A percentile compares a stretch with the other conserved stretches of the same genome.
phyloP scores from a whole-genome alignment of 2,888 invertebrate genomes.

The Dicranocentrus wangi region DNA sequence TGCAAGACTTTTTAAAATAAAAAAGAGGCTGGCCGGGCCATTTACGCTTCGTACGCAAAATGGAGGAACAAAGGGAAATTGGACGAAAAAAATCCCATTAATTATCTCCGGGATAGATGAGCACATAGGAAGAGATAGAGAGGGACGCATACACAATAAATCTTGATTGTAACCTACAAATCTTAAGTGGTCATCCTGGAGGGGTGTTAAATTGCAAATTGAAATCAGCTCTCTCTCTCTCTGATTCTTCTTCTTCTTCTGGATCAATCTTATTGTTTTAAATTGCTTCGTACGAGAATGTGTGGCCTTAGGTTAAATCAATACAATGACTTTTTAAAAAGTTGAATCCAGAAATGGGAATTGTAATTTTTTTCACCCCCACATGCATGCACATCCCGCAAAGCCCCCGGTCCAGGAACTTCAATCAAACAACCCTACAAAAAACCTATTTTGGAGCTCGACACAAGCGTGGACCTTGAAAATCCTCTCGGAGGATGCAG shows the following conservation, averaged over 20 bases:
- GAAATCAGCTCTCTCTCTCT: too few relatives aligned
- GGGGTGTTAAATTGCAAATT: not conserved
- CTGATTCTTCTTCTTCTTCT: not conserved
- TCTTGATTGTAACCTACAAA: constrained; percentile 25
- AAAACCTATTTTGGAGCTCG: too few relatives aligned
- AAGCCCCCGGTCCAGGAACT: too few relatives aligned
- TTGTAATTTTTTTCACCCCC: too few relatives aligned
- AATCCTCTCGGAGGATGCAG: too few relatives aligned
- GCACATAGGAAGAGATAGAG: too few relatives aligned
- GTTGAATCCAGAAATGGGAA: too few relatives aligned
- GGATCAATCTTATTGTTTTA: not conserved
- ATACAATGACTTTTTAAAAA: constrained; percentile 16
- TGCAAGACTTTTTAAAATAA: too few relatives aligned
- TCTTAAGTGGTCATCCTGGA: constrained; percentile 2
- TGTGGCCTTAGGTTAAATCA: constrained; percentile 6
- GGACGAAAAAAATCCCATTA: constrained; percentile 21
- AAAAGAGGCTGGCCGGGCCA: not conserved
- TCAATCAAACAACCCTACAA: too few relatives aligned
- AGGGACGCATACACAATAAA: too few relatives aligned
- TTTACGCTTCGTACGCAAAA: constrained; percentile 1
- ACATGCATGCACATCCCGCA: too few relatives aligned
- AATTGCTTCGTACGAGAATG: not conserved
- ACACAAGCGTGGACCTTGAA: too few relatives aligned
- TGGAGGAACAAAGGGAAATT: constrained; percentile 16
- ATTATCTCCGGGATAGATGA: constrained; percentile 16